Conservation (phyloP, 2,113 vertebrate species). For the Anolis carolinensis region DNA sequence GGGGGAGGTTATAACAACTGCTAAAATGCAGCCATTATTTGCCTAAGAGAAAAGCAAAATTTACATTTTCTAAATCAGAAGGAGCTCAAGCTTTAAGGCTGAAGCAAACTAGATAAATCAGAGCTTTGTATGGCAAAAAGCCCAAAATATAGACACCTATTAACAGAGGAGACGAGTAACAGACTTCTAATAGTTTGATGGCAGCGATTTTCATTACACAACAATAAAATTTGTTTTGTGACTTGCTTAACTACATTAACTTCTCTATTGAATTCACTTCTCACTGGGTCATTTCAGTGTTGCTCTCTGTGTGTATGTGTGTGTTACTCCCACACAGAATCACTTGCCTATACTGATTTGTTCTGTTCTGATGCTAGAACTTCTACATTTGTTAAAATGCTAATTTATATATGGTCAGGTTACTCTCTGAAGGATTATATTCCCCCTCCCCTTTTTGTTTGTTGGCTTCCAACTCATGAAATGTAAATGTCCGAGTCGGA, state of each 20-base stretch:
- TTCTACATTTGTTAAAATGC: slow-evolving; percentile 17
- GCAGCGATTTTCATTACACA: slow-evolving; percentile 45
- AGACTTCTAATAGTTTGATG: slow-evolving; percentile 36
- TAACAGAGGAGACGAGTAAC: slow-evolving; percentile 47
- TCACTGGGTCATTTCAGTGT: slow-evolving; percentile 16
- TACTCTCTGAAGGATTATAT: neutral
- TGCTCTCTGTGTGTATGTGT: neutral
- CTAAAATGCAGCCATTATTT: slow-evolving; percentile 62
- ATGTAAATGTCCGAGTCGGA: neutral
- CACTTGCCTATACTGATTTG: slow-evolving; percentile 27
- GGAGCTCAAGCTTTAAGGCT: slow-evolving; percentile 51
- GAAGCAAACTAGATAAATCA: slow-evolving; percentile 63
- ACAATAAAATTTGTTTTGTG: slow-evolving; percentile 22
- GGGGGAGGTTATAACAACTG: slow-evolving; percentile 32
- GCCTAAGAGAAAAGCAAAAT: slow-evolving; percentile 62
- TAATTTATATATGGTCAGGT: slow-evolving; percentile 26
- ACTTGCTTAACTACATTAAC: slow-evolving; percentile 36
- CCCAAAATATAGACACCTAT: slow-evolving; percentile 48
- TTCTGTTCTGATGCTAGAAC: slow-evolving; percentile 35
- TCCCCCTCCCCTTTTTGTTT: neutral
- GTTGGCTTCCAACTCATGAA: neutral
- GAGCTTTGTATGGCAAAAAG: slow-evolving; percentile 55
- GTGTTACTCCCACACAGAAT: slow-evolving; percentile 6
- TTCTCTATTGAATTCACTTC: too few relatives aligned
- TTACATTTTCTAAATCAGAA: slow-evolving; percentile 60